Base-by-base conservation (phyloP, 2,888 invertebrate genomes). In the Cosmopolites sordidus region DNA sequence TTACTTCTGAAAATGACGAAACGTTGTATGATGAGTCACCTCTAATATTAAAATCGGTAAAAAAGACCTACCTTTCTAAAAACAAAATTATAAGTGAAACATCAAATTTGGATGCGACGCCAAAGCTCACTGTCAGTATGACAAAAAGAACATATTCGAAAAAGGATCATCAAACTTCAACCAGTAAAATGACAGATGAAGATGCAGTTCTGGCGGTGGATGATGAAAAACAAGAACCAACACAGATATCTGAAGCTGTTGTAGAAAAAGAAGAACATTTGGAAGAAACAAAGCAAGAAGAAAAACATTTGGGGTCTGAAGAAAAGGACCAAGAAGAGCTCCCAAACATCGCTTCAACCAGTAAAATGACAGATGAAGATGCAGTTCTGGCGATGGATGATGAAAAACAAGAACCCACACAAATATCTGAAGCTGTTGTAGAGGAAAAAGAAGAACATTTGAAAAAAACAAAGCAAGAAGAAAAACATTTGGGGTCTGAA, bases 351-450 rank as follows among this genome's bases (percentile, higher is more conserved):
- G n/a, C 8, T 3, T 8, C 22, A 8, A 22, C 22, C 3, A 16
- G 37, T 37, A 27, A 37, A 12, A 16, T 6, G 38, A 37, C 12
- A 9, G 12, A 8, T 9, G 29, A 44, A n/a, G n/a, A n/a, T n/a
- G n/a, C n/a, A n/a, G n/a, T 22, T 22, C 22, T 11, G 37, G 38
- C n/a, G 17, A 9, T 45, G n/a, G 12, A 33, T 2, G 11, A 17
- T 5, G 11, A 45, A 17, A 22, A 43, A 22, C 16, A 22, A 22
- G 43, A 4, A n/a, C 2, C 18, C 40, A 9, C 22, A 16, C 4
- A 14, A 11, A 38, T 44, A 8, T 42, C 55, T 1, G 52, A 58
- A 17, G 43, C 53, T 16, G 56, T 58, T 30, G 47, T 51, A 22
- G 54, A 48, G n/a, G 51, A 57, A 16, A 44, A 45, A 47, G 43